Evolutionary conservation across 1,140 invertebrate genomes (phyloP), one percentile per base, ranked within the genome.

Genomic region (Andrena cerasifolii): DNA sequence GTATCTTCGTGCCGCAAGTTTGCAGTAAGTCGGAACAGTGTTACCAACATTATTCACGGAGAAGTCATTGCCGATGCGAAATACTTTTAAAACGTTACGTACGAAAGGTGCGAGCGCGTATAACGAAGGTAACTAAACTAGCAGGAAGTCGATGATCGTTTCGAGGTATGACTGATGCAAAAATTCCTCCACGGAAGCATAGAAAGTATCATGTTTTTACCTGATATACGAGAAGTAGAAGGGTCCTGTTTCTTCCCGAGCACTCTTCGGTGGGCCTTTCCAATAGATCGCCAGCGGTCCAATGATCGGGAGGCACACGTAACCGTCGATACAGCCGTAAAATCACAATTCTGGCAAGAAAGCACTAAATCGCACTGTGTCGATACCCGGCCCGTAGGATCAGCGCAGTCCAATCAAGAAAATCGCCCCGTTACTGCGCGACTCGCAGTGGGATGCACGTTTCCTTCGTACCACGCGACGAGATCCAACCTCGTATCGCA

Each of bases 401-500:
- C 6, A 40, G 12, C 40, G 33, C 28, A 47, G 26, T 49, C 16
- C 28, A 8, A 18, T 21, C 8, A 3, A 26, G 1, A 5, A 45
- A n/a, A 31, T 24, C 33, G 21, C 24, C 47, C 7, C 18, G 59
- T 51, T 53, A 18, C 16, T 10, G 10, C 21, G 7, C 21, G 3
- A 12, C 18, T 26, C n/a, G n/a, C 8, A 24, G 12, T 16, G 12
- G 16, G 31, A 58, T 18, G 3, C 14, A 75, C 16, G n/a, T 18
- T 47, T 58, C 5, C 65, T n/a, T 36, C 26, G 26, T 51, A 45
- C 8, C 56, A 61, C 54, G 62, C 62, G 74, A 36, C 12, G 10
- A 26, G 21, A 24, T 12, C 26, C 12, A 80, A 26, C 36, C 61
- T 56, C 31, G 51, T 65, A 51, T 70, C 28, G 59, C 43, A 82